phyloP scores from a whole-genome alignment of 2,797 vertebrate species.

The Mormyrops boulengeri region DNA sequence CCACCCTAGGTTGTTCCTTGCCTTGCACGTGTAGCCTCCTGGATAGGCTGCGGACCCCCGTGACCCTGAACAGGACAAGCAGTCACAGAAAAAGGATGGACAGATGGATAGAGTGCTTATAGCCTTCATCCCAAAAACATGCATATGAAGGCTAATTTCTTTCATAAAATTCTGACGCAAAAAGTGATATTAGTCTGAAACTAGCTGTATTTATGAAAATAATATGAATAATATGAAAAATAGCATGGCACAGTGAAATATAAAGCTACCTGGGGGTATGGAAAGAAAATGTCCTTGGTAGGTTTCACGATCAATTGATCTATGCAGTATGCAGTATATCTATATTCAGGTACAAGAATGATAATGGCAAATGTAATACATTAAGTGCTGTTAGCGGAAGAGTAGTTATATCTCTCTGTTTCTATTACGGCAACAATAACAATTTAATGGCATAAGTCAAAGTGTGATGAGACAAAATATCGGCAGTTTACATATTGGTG shows the following conservation, averaged over 20 bases:
- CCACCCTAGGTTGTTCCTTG: neutral
- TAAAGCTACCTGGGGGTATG: slow-evolving; percentile 33
- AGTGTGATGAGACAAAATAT: slow-evolving; percentile 33
- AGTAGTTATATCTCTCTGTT: slow-evolving; percentile 24
- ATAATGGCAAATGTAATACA: neutral
- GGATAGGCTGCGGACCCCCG: neutral
- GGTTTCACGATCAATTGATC: slow-evolving; percentile 33
- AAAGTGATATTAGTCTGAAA: slow-evolving; percentile 29
- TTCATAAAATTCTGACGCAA: slow-evolving; percentile 37
- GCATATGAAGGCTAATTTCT: neutral
- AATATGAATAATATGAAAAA: slow-evolving; percentile 30
- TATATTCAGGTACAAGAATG: neutral
- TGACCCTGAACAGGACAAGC: neutral
- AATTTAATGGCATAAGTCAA: slow-evolving; percentile 30
- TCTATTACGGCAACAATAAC: slow-evolving; percentile 25
- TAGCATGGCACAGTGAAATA: slow-evolving; percentile 42
- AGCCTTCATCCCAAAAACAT: neutral
- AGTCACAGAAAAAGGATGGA: neutral
- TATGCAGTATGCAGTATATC: slow-evolving; percentile 16
- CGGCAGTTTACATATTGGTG: slow-evolving; percentile 45
- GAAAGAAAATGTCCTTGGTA: slow-evolving; percentile 34
- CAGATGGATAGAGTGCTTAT: neutral
- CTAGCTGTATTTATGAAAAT: slow-evolving; percentile 43
- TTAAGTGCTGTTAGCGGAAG: slow-evolving; percentile 6
- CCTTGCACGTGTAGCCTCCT: neutral